These are phyloP conservation scores for Stegophylla sp. DNA, from an alignment of 2,888 invertebrate genomes.

Conservation along the genomic window DNA sequence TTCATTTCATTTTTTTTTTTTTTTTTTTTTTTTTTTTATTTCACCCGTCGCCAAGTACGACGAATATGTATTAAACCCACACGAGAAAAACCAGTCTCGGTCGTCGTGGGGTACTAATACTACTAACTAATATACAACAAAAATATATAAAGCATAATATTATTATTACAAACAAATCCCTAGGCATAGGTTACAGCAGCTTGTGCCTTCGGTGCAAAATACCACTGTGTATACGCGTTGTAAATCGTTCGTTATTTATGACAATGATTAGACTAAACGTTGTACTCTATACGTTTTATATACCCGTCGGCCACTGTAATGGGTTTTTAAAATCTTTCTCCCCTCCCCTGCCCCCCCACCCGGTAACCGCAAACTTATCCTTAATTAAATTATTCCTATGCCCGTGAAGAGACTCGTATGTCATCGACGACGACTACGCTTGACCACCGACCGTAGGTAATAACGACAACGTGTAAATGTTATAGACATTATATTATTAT, in stretches of 20 bases:
- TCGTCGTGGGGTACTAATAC: background rate
- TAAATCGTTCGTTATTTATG: no score
- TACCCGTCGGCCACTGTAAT: background rate
- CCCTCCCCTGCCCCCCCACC: background rate
- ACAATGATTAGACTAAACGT: no score
- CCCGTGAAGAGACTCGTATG: background rate
- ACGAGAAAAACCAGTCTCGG: constrained; percentile 45
- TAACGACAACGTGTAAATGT: background rate
- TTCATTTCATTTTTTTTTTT: constrained; percentile 23
- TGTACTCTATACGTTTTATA: background rate
- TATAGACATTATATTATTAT: background rate
- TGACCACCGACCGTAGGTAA: no score
- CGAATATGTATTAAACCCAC: constrained; percentile 44
- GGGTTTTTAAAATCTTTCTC: background rate
- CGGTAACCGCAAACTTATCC: background rate
- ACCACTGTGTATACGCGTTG: no score
- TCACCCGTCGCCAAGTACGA: constrained; percentile 21
- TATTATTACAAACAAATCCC: background rate
- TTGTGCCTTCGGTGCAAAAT: background rate
- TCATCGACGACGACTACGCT: no score
- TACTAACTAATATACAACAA: no score
- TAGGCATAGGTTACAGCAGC: background rate
- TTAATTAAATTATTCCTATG: background rate
- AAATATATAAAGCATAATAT: background rate
- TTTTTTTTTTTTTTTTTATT: constrained; percentile 28